Base-by-base conservation (phyloP, 92 coral and sea anemone species). In the Pocillopora meandrina region DNA sequence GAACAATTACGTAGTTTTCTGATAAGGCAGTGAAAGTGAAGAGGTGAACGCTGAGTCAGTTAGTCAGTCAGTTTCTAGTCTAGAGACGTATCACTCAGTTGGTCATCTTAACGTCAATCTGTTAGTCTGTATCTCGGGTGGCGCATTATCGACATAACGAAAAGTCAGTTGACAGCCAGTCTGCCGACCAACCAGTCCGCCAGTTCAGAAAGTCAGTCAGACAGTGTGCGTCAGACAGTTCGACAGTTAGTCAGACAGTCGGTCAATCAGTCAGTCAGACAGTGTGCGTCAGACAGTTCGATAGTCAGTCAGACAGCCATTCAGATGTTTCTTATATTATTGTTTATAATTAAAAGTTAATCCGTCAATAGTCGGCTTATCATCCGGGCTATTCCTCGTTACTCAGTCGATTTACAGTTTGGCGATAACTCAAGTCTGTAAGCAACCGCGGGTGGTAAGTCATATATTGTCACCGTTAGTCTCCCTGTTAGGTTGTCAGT, bases 101-200 rank as follows among this genome's bases (percentile, higher is more conserved):
- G 33, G 75, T 84, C 21, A 75, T 26, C 26, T 10, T 18, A 26
- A 26, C 60, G 18, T 65, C 19, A 31, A 72, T 85, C 85, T 71
- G 75, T 88, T 10, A 20, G 77, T 56, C 75, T 56, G 57, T 59
- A 55, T 2, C 58, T 87, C 57, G 0, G 57, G 74, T 3, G 21
- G 74, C 73, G 55, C 5, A 47, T 20, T 8, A 57, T 23, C 60
- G 33, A 66, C 82, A 79, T 26, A 26, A 26, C 31, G 31, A 26
- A 26, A 26, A 26, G 31, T 26, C 31, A 26, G 31, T 26, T 26
- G 76, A 74, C 67, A 21, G 79, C 60, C 68, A 68, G 85, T 79
- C 71, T 12, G 72, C 79, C 73, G 2, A 2, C 56, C 23, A 31
- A 36, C 69, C 34, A 10, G 71, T 87, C 57, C 18, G 20, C 64